phyloP scores from a whole-genome alignment of 2,888 invertebrate genomes.

The Spatulosminthurus flaviceps region DNA sequence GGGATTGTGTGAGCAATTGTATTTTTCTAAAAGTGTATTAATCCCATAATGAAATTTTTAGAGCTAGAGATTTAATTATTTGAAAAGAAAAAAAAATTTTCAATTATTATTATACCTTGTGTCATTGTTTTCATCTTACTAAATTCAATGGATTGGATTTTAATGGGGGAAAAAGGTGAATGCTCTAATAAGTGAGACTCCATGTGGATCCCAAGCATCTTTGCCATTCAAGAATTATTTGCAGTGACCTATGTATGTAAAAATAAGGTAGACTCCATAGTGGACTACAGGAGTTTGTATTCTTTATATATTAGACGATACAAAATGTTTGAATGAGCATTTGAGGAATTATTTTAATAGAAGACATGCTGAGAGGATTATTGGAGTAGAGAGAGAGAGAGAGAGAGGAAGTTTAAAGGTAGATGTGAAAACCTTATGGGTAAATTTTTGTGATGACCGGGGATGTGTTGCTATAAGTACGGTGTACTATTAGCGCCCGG shows the following conservation, averaged over 20 bases:
- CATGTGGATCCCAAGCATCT: not conserved
- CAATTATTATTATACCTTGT: not conserved
- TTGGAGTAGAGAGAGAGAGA: no score
- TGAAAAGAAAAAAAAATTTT: not conserved
- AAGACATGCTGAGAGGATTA: not conserved
- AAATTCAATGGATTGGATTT: no score
- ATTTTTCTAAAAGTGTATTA: not conserved
- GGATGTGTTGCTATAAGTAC: not conserved
- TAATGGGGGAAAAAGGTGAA: no score
- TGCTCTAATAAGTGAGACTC: slow-evolving; percentile 5
- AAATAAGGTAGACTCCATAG: not conserved
- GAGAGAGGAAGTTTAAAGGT: no score
- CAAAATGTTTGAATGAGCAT: no score
- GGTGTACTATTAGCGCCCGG: no score
- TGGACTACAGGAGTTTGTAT: no score
- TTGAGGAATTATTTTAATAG: not conserved
- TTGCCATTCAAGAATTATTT: no score
- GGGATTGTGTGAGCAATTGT: no score
- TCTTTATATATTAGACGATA: no score
- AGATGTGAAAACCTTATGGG: no score
- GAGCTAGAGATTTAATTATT: not conserved
- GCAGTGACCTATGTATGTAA: not conserved
- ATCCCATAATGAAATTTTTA: not conserved
- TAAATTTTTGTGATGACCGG: not conserved
- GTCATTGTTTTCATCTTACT: not conserved